Evolutionary conservation across 1,140 invertebrate species (phyloP).

Genomic region (Ceratoteleas bidentatus): DNA sequence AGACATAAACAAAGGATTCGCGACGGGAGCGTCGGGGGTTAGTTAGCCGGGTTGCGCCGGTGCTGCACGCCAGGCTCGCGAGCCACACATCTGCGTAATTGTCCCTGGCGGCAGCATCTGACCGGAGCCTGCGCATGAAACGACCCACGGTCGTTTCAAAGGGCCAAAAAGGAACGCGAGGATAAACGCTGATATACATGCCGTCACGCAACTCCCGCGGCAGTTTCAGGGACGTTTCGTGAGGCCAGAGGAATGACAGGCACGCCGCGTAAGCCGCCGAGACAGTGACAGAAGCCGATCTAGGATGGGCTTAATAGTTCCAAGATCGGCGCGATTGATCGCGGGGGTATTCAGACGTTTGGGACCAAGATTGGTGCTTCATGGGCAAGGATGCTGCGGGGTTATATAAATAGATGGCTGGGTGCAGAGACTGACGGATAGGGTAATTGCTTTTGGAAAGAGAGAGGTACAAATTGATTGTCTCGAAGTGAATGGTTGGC

Average conservation of each 20-base stretch:
- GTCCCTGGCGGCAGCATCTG: conserved; percentile 80
- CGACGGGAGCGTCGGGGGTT: conserved; percentile 60
- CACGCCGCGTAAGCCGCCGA: conserved; percentile 47
- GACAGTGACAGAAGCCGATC: conserved; percentile 49
- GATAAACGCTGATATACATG: conserved; percentile 62
- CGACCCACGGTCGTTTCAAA: conserved; percentile 58
- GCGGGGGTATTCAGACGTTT: no score
- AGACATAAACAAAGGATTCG: conserved; percentile 64
- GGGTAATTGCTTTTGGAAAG: no score
- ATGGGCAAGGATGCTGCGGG: no score
- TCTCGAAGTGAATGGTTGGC: no score
- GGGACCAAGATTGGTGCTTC: no score
- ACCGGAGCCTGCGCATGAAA: conserved; percentile 64
- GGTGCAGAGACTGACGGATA: no score
- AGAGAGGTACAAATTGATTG: no score
- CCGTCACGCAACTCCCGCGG: conserved; percentile 61
- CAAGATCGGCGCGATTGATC: neutral
- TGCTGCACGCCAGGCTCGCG: conserved; percentile 72
- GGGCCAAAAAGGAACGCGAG: conserved; percentile 54
- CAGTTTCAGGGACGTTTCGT: conserved; percentile 63
- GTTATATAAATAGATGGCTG: no score
- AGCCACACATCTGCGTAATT: conserved; percentile 81
- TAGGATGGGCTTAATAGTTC: conserved; percentile 46
- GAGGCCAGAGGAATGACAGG: conserved; percentile 55
- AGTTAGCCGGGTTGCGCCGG: conserved; percentile 35